Conservation (phyloP, 2,797 vertebrate species). For the Clarias fuscus region DNA sequence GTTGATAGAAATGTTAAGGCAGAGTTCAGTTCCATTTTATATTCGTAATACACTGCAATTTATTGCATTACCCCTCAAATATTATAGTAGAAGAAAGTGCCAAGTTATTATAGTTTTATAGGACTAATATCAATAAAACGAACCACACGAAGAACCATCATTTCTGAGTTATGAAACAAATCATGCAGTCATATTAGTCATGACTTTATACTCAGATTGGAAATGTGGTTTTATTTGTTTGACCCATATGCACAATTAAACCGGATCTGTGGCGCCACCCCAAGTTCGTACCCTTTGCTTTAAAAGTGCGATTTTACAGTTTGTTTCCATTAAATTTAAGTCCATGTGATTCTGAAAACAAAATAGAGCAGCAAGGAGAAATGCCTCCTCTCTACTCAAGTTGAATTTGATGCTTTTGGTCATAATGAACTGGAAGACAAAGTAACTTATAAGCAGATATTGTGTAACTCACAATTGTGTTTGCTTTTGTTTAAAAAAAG, state of each 20-base stretch:
- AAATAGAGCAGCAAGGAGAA: not conserved
- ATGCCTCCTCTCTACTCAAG: not conserved
- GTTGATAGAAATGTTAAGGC: constrained; percentile 35
- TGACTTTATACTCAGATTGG: constrained; percentile 59
- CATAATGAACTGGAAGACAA: not conserved
- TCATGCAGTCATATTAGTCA: constrained; percentile 67
- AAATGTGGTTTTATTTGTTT: constrained; percentile 55
- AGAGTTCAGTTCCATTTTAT: constrained; percentile 56
- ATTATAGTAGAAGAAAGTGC: constrained; percentile 59
- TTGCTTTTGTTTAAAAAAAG: not conserved
- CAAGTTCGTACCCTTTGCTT: constrained; percentile 12
- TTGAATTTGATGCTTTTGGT: not conserved
- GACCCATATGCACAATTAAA: constrained; percentile 19
- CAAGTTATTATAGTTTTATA: constrained; percentile 68
- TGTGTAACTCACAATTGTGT: not conserved
- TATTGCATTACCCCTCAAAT: constrained; percentile 65
- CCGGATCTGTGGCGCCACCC: not conserved
- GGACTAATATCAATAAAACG: constrained; percentile 66
- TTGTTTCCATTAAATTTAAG: constrained; percentile 37
- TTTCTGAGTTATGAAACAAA: constrained; percentile 66
- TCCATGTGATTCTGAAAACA: constrained; percentile 23
- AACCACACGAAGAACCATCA: constrained; percentile 68
- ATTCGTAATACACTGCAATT: constrained; percentile 58
- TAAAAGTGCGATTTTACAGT: constrained; percentile 22
- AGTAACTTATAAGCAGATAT: not conserved